phyloP scores from a whole-genome alignment of 2,888 invertebrate species.

The Sinotaia quadrata region DNA sequence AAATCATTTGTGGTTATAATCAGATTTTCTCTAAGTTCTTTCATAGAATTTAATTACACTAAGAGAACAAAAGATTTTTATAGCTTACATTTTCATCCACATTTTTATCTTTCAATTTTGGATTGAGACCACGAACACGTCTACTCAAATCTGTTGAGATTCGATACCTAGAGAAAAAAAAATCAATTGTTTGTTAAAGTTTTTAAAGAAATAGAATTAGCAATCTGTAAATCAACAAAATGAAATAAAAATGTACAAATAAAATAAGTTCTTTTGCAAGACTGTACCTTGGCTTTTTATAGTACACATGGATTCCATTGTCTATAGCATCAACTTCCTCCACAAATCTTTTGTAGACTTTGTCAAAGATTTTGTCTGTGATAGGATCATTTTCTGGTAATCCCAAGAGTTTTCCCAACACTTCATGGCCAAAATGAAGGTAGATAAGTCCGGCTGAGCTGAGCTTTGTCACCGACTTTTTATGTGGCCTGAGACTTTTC shows the following conservation, averaged over 20 bases:
- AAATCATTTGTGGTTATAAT: too few relatives aligned
- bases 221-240: too few relatives aligned
- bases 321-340: conserved; percentile 97
- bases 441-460: conserved; percentile 97
- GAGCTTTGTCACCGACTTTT: conserved; percentile 77
- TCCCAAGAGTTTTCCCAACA: conserved; percentile 72
- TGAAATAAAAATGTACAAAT: too few relatives aligned
- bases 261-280: too few relatives aligned
- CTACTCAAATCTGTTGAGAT: conserved; percentile 86
- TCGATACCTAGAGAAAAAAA: conserved; percentile 76
- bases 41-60: too few relatives aligned
- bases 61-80: too few relatives aligned
- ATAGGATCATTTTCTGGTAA: conserved; percentile 46
- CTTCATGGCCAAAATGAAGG: conserved; percentile 87
- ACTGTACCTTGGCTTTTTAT: conserved; percentile 74
- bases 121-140: conserved; percentile 85
- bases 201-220: too few relatives aligned
- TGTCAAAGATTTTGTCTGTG: conserved; percentile 71
- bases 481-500: conserved; percentile 63
- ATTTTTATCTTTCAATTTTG: conserved; percentile 81
- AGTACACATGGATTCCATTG: conserved; percentile 91
- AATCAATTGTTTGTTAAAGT: too few relatives aligned
- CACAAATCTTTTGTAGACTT: conserved; percentile 88
- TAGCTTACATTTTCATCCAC: too few relatives aligned
- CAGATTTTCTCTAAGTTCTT: too few relatives aligned